Base-by-base conservation (phyloP, 2,797 vertebrate genomes). In the Calcarius lapponicus region DNA sequence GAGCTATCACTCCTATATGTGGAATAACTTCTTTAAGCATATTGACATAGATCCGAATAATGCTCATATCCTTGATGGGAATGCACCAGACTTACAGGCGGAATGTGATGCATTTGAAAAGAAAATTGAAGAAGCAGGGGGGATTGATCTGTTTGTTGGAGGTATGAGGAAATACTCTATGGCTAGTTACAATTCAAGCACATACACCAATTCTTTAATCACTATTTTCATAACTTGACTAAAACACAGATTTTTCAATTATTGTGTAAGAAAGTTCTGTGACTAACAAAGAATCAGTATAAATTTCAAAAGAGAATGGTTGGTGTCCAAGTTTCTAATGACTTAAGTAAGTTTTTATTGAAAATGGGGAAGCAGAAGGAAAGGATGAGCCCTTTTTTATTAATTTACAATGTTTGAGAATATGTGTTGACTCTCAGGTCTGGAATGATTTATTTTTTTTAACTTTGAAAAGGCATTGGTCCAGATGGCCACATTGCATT, bases 401-500 rank as follows among this genome's bases (percentile, higher is more conserved):
- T 92, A 0, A 8, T 84, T 81, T 74, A 48, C 15, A n/a, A 34
- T 95, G 92, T 94, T 75, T 93, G 70, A 86, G 74, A 64, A 42
- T 95, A 70, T 90, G 67, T 95, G 76, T 88, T 95, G 83, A 96
- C 67, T 91, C 61, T 1, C 45, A 87, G 90, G 70, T 70, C 53
- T 85, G 80, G 71, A 93, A 95, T 96, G 80, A 95, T 83, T 73
- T 81, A 29, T 93, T 93, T 80, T 87, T 78, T 95, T 94, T 88
- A 94, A 93, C 86, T 96, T 96, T 97, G 86, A 90, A 96, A 97
- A 98, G 98, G 98, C 96, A 98, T 98, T 97, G 98, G 98, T 97
- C 98, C 98, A 91, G 98, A 98, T 97, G 98, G 98, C 89, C 98
- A 98, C 96, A 98, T 98, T 69, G 98, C 98, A 94, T 98, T 98